Evolutionary conservation across 2,797 vertebrate species (phyloP).

Genomic region (Hippopotamyrus pictus): DNA sequence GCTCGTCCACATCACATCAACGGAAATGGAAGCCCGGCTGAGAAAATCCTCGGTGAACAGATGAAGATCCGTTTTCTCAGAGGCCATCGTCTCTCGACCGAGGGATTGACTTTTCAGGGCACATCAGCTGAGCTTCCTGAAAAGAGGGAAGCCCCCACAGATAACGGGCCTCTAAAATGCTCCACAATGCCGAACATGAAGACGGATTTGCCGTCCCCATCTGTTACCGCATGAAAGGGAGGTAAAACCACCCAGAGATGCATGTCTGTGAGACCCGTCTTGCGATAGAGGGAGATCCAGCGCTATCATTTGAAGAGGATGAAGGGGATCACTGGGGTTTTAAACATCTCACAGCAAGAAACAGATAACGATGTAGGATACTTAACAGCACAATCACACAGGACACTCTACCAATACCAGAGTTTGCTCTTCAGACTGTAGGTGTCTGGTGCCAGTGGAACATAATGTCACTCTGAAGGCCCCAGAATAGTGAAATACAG

Average conservation of each 20-base stretch:
- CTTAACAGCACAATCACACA: neutral
- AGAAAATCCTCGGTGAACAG: neutral
- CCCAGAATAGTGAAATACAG: neutral
- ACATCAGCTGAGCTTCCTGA: neutral
- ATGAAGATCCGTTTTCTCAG: neutral
- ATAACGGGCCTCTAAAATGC: neutral
- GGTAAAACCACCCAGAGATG: neutral
- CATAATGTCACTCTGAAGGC: neutral
- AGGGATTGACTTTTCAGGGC: neutral
- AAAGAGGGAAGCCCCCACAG: neutral
- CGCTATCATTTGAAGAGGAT: neutral
- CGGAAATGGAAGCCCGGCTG: neutral
- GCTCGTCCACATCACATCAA: neutral
- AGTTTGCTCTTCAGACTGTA: neutral
- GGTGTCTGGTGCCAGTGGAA: neutral
- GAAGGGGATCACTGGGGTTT: neutral
- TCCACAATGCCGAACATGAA: neutral
- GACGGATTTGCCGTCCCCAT: neutral
- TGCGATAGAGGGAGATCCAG: neutral
- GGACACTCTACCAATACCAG: neutral
- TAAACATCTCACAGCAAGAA: neutral
- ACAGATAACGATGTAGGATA: neutral
- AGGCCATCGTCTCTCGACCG: neutral
- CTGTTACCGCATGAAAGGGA: neutral
- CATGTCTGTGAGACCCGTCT: no score